Evolutionary conservation across 2,113 vertebrate species (phyloP).

Genomic region (Oreochromis tanganicae): DNA sequence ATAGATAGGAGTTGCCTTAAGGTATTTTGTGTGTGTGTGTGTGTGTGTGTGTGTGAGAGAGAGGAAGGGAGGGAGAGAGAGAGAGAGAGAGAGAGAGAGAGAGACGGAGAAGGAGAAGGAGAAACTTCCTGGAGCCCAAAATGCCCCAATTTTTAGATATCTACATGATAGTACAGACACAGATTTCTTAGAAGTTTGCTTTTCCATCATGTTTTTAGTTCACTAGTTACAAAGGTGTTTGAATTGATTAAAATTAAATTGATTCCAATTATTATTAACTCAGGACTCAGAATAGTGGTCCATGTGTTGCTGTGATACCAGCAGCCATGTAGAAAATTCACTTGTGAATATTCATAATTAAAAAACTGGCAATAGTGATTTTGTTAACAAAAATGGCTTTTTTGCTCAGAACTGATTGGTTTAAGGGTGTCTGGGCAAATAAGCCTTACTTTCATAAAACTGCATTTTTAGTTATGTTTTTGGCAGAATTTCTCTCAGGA

Average conservation of each 20-base stretch:
- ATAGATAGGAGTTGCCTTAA: slow-evolving; percentile 83
- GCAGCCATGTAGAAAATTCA: neutral
- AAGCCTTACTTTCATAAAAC: neutral
- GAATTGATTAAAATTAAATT: neutral
- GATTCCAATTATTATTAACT: neutral
- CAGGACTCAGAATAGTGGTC: neutral
- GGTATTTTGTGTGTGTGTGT: neutral
- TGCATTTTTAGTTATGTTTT: neutral
- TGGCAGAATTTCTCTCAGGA: neutral
- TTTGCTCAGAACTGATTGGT: neutral
- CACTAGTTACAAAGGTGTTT: neutral
- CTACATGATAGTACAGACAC: neutral
- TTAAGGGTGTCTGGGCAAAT: neutral
- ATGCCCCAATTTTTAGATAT: neutral
- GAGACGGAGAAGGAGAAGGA: neutral
- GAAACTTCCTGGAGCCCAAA: neutral
- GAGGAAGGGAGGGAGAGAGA: no score
- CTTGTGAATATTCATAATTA: neutral
- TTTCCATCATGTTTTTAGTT: neutral
- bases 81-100: fast-evolving
- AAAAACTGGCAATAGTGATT: neutral
- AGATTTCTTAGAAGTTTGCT: neutral
- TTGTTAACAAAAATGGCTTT: neutral
- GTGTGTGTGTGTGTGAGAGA: no score
- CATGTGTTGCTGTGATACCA: neutral